Conservation (phyloP, 1,140 invertebrate species). For the Archivesica marissinica region DNA sequence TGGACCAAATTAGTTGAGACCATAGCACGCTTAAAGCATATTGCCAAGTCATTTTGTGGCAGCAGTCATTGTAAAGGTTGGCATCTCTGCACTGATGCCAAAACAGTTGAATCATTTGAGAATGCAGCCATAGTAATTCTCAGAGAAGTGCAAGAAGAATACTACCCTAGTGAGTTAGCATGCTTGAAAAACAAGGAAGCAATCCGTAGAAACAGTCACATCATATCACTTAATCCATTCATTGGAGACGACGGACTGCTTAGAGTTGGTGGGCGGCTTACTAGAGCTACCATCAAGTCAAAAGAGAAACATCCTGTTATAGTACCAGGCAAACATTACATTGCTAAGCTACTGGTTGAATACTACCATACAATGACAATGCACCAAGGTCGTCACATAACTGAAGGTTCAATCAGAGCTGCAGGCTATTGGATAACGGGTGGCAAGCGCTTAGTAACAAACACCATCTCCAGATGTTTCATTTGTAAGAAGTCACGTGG, state of each 20-base stretch:
- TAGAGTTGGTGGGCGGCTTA: conserved; percentile 40
- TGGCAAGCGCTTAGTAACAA: conserved; percentile 51
- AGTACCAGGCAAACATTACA: conserved; percentile 50
- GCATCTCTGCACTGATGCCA: too few species aligned
- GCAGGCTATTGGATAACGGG: conserved; percentile 61
- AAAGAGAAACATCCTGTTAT: conserved; percentile 51
- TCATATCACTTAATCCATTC: neutral
- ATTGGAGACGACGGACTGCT: conserved; percentile 25
- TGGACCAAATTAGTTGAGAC: neutral
- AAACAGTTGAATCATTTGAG: neutral
- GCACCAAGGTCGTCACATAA: conserved; percentile 61
- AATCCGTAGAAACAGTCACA: neutral
- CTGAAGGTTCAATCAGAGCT: conserved; percentile 45
- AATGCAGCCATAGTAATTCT: conserved; percentile 24
- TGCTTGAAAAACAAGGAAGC: neutral
- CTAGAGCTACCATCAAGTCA: neutral
- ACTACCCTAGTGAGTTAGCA: neutral
- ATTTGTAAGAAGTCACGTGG: conserved; percentile 57
- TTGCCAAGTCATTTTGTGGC: conserved; percentile 27
- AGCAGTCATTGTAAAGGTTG: conserved; percentile 31
- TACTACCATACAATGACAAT: conserved; percentile 38
- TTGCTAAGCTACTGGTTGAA: conserved; percentile 37
- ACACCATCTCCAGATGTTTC: conserved; percentile 62
- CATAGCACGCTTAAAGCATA: neutral
- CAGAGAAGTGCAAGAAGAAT: neutral